Evolutionary conservation across 2,113 vertebrate species (phyloP).

Genomic region (Trogon surrucura): DNA sequence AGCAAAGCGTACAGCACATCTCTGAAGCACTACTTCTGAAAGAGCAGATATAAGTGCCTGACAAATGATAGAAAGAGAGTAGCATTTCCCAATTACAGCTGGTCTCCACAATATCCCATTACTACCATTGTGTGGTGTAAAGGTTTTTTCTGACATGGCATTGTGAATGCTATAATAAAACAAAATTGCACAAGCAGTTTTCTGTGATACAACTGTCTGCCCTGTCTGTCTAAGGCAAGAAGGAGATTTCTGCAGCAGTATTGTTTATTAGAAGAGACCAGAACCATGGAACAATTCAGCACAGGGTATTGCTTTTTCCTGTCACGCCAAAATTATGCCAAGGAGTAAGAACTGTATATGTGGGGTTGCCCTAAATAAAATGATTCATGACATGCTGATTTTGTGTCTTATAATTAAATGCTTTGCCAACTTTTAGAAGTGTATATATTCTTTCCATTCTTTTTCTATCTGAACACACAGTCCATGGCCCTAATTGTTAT

Average conservation of each 20-base stretch:
- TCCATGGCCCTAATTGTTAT: neutral
- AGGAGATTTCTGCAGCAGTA: neutral
- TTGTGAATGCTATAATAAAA: neutral
- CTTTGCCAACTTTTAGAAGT: neutral
- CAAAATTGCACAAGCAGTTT: neutral
- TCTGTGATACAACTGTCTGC: neutral
- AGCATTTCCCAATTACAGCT: neutral
- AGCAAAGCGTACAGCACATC: neutral
- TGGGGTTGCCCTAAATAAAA: neutral
- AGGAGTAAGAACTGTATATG: neutral
- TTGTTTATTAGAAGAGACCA: neutral
- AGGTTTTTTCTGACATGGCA: neutral
- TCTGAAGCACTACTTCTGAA: neutral
- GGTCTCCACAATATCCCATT: neutral
- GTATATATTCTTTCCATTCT: neutral
- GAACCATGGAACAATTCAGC: neutral
- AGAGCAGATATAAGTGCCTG: neutral
- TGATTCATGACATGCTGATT: neutral
- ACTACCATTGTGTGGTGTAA: neutral
- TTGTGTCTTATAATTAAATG: neutral
- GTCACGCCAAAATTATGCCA: neutral
- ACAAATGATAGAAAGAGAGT: neutral
- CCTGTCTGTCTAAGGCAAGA: neutral
- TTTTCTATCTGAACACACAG: neutral
- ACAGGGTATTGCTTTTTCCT: neutral